Base-by-base conservation (phyloP, 1,140 invertebrate genomes). In the Antheraea mylitta region DNA sequence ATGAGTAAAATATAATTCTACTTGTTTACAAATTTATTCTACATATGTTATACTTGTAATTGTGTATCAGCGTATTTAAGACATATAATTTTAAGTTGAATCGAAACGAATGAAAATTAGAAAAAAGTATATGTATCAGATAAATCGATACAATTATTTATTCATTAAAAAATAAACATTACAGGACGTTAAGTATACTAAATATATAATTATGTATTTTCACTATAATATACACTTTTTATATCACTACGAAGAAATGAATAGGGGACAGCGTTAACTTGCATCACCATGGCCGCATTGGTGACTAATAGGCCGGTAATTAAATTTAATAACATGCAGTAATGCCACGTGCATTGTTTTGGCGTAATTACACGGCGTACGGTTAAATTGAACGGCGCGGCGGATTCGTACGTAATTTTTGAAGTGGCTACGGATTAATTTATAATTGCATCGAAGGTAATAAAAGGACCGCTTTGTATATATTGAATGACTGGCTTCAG, bases 271-370 rank as follows among this genome's bases (percentile, higher is more conserved):
- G 9, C 19, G 60, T 61, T 9, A 22, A 61, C 18, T 7, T 13
- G 19, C 10, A 53, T 13, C 45, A 53, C 10, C 10, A 53, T 53
- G 45, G 16, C 45, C 45, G 45, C 16, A 16, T 53, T 53, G 45
- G 13, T 53, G 45, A 13, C 11, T 53, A 53, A 53, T 53, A 42
- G 11, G 45, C 38, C 45, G 45, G 13, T 53, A 53, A 53, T 53
- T 53, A 53, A 53, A 53, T 53, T 53, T 53, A 53, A 53, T 53
- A 53, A 13, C 45, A 11, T 42, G 11, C 38, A 42, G 38, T 42
- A 42, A 42, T 42, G 45, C 45, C 45, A 53, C 45, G 45, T 53
- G 45, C 45, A 53, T 53, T 53, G 45, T 53, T 53, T 53, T n/a
- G 45, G 16, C 16, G 45, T 53, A 53, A 53, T 53, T 53, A 53